These are phyloP conservation scores for Cecropterus lyciades DNA, from an alignment of 1,140 invertebrate genomes.

Conservation along the genomic window DNA sequence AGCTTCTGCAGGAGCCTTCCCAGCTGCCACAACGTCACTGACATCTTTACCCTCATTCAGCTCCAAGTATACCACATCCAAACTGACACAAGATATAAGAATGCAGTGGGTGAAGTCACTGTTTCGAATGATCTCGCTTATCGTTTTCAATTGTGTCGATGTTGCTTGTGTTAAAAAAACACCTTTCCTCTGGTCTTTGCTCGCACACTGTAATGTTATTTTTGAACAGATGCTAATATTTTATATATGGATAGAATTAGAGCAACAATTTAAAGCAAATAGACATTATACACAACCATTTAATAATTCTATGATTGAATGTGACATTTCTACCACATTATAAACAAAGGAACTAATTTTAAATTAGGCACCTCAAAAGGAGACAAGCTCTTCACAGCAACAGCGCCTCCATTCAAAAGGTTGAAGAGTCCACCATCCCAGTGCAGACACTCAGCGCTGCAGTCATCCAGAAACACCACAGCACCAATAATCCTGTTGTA, in stretches of 20 bases:
- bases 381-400: conserved; percentile 85
- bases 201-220: conserved; percentile 56
- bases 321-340: no score
- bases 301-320: no score
- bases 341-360: no score
- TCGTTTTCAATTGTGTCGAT: conserved; percentile 78
- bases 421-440: conserved; percentile 86
- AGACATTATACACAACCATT: no score
- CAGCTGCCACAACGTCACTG: conserved; percentile 61
- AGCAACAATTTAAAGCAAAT: no score
- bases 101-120: conserved; percentile 86
- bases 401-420: conserved; percentile 83
- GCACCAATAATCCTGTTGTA: conserved; percentile 85
- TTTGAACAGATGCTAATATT: no score
- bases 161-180: conserved; percentile 85
- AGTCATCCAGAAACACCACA: conserved; percentile 86
- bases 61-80: conserved; percentile 72
- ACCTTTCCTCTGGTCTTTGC: conserved; percentile 81
- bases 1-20: conserved; percentile 56
- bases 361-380: conserved; percentile 82
- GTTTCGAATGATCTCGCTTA: conserved; percentile 82
- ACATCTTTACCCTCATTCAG: conserved; percentile 73
- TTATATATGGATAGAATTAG: no score
- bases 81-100: conserved; percentile 77
- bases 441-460: conserved; percentile 85